phyloP scores from a whole-genome alignment of 2,113 vertebrate genomes.

The Forbesichthys papilliferus region DNA sequence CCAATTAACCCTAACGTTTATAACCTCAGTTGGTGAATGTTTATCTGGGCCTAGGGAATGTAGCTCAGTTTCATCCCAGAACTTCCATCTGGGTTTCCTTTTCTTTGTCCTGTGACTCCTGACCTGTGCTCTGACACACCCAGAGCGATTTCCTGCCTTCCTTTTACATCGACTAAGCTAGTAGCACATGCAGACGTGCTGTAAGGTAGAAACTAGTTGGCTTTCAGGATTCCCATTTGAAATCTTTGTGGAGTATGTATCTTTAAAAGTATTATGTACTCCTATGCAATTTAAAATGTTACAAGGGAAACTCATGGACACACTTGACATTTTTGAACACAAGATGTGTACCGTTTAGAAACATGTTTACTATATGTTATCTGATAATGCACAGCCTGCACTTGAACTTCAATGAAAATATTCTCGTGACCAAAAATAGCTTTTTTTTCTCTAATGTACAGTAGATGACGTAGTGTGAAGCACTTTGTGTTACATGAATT shows the following conservation, averaged over 20 bases:
- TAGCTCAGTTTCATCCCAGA: constrained; percentile 61
- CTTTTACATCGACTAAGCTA: constrained; percentile 17
- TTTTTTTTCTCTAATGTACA: background rate
- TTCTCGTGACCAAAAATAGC: too few species aligned
- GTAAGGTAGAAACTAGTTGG: background rate
- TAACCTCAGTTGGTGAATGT: constrained; percentile 55
- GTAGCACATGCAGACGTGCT: constrained; percentile 12
- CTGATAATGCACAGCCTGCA: too few species aligned
- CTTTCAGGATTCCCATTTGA: background rate
- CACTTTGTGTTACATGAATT: too few species aligned
- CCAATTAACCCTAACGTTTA: constrained; percentile 64
- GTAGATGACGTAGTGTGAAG: too few species aligned
- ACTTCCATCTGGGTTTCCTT: constrained; percentile 73
- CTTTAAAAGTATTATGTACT: too few species aligned
- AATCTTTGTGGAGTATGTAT: too few species aligned
- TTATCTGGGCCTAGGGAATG: constrained; percentile 66
- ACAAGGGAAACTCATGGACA: too few species aligned
- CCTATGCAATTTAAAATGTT: too few species aligned
- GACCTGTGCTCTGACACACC: constrained; percentile 69
- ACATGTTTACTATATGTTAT: too few species aligned
- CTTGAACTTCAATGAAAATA: too few species aligned
- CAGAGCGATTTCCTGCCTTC: constrained; percentile 61
- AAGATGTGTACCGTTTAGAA: too few species aligned
- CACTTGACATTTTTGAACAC: too few species aligned
- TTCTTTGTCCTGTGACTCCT: constrained; percentile 73